phyloP scores from a whole-genome alignment of 2,113 vertebrate species.

The Perca fluviatilis region DNA sequence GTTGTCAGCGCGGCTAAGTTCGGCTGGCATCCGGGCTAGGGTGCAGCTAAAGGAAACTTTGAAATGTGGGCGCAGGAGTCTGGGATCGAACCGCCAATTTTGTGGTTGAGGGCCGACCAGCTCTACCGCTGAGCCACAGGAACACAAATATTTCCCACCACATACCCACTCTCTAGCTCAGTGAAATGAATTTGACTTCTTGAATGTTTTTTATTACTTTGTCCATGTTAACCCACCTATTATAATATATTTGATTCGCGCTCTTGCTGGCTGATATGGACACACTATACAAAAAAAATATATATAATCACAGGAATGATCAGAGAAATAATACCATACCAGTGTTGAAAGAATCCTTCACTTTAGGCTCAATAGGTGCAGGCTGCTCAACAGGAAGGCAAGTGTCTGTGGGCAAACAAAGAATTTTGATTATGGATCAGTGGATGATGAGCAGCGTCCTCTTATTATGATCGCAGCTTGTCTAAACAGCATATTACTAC shows the following conservation, averaged over 20 bases:
- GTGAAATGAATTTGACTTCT: neutral
- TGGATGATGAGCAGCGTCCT: neutral
- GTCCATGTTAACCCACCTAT: neutral
- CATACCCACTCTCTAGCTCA: too few species aligned
- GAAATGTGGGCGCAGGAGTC: too few species aligned
- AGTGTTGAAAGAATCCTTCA: neutral
- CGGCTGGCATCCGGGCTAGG: too few species aligned
- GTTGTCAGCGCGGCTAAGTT: too few species aligned
- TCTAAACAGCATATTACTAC: neutral
- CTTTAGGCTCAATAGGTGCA: neutral
- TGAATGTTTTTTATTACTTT: neutral
- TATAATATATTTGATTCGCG: neutral
- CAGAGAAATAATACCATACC: constrained; percentile 43
- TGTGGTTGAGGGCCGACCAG: too few species aligned
- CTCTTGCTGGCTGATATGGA: neutral
- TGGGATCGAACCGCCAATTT: too few species aligned
- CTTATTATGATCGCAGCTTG: neutral
- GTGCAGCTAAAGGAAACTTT: too few species aligned
- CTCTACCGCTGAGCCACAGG: too few species aligned
- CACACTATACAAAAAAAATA: neutral
- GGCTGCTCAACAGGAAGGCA: constrained; percentile 68
- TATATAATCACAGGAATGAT: neutral
- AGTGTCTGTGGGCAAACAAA: constrained; percentile 52
- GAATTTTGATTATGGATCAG: neutral
- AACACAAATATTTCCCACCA: neutral